These are phyloP conservation scores for Nemapogon koenigi DNA, from an alignment of 2,888 invertebrate species.

Conservation along the genomic window DNA sequence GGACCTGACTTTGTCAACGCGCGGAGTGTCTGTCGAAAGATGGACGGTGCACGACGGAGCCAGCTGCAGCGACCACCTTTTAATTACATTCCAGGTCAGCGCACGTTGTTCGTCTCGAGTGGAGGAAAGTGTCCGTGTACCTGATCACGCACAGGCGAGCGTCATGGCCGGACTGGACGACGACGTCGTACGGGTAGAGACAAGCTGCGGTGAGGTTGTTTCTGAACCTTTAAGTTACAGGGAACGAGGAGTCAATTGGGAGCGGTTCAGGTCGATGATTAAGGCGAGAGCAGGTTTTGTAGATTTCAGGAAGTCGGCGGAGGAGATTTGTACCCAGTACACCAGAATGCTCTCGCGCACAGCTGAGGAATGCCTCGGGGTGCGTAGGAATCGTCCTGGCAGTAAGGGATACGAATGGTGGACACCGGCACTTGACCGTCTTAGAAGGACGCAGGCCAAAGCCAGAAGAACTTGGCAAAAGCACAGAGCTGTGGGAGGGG, in stretches of 20 bases:
- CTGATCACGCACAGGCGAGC: too few relatives aligned
- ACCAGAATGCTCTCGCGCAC: not conserved
- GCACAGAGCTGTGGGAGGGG: not conserved
- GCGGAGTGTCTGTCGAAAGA: not conserved
- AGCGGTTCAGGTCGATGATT: not conserved
- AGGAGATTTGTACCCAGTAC: slow-evolving; percentile 2
- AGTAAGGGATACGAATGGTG: slow-evolving; percentile 17
- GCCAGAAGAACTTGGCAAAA: slow-evolving; percentile 14
- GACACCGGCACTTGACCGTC: slow-evolving; percentile 9
- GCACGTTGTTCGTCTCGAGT: too few relatives aligned
- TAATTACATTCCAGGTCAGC: not conserved
- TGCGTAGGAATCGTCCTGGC: not conserved
- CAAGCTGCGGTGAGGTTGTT: too few relatives aligned
- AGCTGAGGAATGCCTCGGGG: slow-evolving; percentile 11
- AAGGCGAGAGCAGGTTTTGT: not conserved
- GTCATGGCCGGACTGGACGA: too few relatives aligned
- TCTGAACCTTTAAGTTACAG: not conserved
- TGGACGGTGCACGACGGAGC: not conserved
- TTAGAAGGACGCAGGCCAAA: not conserved
- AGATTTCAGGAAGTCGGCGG: slow-evolving; percentile 1
- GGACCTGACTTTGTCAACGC: slow-evolving; percentile 6
- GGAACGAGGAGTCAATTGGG: slow-evolving; percentile 1
- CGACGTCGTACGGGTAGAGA: too few relatives aligned
- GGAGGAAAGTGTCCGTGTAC: too few relatives aligned
- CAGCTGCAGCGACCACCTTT: not conserved